phyloP scores from a whole-genome alignment of 2,113 vertebrate genomes.

The Canis aureus region DNA sequence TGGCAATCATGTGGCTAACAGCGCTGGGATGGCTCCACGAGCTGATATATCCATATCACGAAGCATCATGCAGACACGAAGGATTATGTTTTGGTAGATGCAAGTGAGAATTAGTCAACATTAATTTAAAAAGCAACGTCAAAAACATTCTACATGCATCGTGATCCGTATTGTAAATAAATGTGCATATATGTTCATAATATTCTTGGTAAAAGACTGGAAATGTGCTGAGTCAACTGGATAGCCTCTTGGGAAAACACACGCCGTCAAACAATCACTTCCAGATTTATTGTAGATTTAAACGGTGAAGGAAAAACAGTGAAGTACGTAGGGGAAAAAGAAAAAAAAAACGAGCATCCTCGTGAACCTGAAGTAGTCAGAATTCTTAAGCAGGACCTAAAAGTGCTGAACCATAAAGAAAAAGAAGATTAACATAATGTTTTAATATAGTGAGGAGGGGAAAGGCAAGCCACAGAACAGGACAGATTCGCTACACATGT shows the following conservation, averaged over 20 bases:
- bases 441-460: neutral
- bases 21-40: neutral
- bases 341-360: neutral
- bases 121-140: neutral
- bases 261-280: neutral
- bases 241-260: neutral
- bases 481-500: neutral
- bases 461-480: neutral
- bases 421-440: neutral
- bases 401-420: neutral
- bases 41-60: neutral
- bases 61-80: neutral
- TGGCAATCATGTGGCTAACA: neutral
- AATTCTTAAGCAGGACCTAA: neutral
- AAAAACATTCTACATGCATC: neutral
- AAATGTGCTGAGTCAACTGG: neutral
- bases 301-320: neutral
- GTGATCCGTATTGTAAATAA: neutral
- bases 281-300: neutral
- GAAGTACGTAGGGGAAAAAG: neutral
- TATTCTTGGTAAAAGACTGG: neutral
- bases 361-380: neutral
- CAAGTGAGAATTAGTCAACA: neutral
- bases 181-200: neutral
- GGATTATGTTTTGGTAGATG: neutral